Base-by-base conservation (phyloP, 2,113 vertebrate genomes). In the Pongo pygmaeus region DNA sequence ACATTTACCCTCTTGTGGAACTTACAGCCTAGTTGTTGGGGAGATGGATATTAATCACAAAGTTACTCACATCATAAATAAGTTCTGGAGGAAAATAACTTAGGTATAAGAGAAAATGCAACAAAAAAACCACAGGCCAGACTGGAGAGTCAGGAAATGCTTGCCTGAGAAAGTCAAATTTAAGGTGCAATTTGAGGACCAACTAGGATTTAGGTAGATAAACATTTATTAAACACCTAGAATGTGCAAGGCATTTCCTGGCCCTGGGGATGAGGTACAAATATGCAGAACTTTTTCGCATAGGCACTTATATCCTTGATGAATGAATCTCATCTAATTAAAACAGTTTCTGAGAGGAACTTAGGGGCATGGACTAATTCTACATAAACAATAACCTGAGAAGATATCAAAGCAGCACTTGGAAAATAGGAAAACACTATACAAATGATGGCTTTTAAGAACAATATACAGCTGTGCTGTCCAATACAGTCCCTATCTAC, bases 151-250 rank as follows among this genome's bases (percentile, higher is more conserved):
- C 55, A 46, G 80, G 14, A 93, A 77, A 81, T 9, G 46, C 9
- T 94, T 80, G 5, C 30, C 27, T 12, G 27, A 77, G 90, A 93
- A 67, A 86, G 38, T 23, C 10, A 52, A 52, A 74, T 86, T 72
- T 75, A 85, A 59, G 40, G 30, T 59, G 8, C 20, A 79, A n/a
- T 52, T 27, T 69, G 84, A 93, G n/a, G 35, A 59, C 25, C 22
- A 77, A 74, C 22, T 3, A 78, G 67, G 8, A 83, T 69, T 84
- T 69, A 92, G 25, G 14, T 10, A 77, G 43, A 43, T 59, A 69
- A 92, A 74, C 35, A 84, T 52, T 84, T 84, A 75, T 46, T 20
- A 69, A 59, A 89, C 10, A 72, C 10, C 52, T 69, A 79, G 52
- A n/a, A 74, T 18, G 27, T 79, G n/a, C 22, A 95, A 75, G 88